phyloP scores from a whole-genome alignment of 2,888 invertebrate genomes.

The Spatulosminthurus flaviceps region DNA sequence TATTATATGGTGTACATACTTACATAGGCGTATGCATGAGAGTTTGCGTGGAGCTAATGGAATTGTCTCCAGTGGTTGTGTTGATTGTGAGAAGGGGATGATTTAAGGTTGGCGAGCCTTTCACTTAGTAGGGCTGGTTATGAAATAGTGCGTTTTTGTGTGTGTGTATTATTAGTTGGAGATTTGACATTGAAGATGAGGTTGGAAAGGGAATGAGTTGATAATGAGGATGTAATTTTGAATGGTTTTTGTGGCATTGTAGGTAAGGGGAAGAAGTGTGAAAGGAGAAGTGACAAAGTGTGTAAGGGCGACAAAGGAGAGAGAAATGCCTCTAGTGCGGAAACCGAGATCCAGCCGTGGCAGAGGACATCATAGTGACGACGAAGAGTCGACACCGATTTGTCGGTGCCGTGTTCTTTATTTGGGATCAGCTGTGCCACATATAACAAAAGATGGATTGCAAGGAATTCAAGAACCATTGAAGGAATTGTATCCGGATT shows the following conservation, averaged over 20 bases:
- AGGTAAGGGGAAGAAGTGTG: neutral
- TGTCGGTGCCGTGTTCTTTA: conserved; percentile 97
- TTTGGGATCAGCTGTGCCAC: conserved; percentile 94
- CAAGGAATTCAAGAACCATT: conserved; percentile 97
- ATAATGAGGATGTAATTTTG: neutral
- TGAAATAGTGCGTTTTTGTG: no score
- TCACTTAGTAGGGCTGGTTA: no score
- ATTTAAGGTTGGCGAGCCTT: no score
- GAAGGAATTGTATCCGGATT: conserved; percentile 93
- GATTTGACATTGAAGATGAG: no score
- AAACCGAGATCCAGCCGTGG: conserved; percentile 57
- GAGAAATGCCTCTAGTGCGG: conserved; percentile 62
- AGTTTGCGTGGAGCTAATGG: no score
- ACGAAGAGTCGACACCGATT: conserved; percentile 83
- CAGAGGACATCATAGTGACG: conserved; percentile 67
- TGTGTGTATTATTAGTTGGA: no score
- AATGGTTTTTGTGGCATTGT: neutral
- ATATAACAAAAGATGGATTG: conserved; percentile 96
- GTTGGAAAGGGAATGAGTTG: no score
- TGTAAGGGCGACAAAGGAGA: conserved; percentile 31
- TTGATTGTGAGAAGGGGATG: no score
- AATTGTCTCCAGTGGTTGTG: no score
- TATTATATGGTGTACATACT: no score
- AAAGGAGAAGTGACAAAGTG: conserved; percentile 18
- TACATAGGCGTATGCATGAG: no score